Conservation (phyloP, 2,113 vertebrate genomes). For the Protomyctophum bolini region DNA sequence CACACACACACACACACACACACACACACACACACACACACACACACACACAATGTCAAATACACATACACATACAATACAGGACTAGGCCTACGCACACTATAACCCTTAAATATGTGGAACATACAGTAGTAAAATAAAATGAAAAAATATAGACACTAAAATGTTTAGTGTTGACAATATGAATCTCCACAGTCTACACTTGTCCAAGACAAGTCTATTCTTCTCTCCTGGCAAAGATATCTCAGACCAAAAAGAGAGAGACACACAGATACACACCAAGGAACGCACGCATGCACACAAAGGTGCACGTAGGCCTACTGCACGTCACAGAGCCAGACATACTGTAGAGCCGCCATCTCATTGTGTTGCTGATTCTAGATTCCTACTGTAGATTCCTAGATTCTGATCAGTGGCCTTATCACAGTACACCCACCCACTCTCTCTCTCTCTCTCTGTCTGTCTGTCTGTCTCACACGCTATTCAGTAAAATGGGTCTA, state of each 20-base stretch:
- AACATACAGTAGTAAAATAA: no score
- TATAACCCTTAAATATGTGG: no score
- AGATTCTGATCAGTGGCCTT: conserved; percentile 22
- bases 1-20: background rate
- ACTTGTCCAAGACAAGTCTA: background rate
- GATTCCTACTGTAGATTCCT: background rate
- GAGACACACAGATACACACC: background rate
- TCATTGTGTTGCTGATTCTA: background rate
- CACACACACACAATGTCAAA: conserved; percentile 3
- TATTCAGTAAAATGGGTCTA: no score
- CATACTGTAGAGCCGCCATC: background rate
- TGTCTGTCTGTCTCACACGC: conserved; percentile 22
- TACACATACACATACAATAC: no score
- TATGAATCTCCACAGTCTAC: no score
- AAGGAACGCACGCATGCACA: background rate
- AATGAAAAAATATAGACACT: no score
- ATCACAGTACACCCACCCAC: conserved; percentile 14
- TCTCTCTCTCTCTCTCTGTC: background rate
- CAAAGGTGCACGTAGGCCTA: background rate
- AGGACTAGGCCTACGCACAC: no score
- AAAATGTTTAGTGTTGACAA: no score
- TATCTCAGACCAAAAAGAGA: background rate
- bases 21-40: background rate
- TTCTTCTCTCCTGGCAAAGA: background rate
- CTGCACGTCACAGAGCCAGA: background rate